Percentiles rank a stretch among this genome's conserved stretches.
Conservation (phyloP, 2,113 vertebrate species). For the Sarotherodon lohbergeri region DNA sequence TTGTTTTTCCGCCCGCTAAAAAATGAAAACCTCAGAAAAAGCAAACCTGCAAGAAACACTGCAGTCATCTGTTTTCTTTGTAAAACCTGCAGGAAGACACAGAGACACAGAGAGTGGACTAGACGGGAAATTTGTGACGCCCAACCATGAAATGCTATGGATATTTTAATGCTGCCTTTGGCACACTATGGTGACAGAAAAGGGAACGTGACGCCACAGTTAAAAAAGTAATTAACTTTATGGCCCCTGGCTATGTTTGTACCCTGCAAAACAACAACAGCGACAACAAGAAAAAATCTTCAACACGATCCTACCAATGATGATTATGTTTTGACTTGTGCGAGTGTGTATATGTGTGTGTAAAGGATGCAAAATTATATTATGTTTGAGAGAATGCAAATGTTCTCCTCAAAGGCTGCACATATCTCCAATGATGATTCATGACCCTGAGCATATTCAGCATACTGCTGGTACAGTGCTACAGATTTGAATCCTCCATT, state of each 20-base stretch:
- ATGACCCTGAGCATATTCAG: background rate
- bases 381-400: background rate
- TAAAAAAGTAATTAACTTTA: conserved; percentile 56
- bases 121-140: background rate
- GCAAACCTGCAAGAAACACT: conserved; percentile 22
- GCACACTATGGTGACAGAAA: conserved; percentile 4
- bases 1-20: background rate
- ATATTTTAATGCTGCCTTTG: background rate
- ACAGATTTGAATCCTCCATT: background rate
- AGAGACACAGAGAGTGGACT: background rate
- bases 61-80: conserved; percentile 43
- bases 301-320: background rate
- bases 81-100: background rate
- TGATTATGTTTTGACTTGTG: background rate
- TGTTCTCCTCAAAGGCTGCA: background rate
- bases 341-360: background rate
- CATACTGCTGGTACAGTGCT: background rate
- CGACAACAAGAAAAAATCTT: conserved; percentile 11
- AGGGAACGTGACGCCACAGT: background rate
- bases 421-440: background rate
- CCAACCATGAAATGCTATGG: background rate
- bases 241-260: conserved; percentile 44
- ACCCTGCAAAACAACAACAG: background rate
- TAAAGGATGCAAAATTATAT: background rate
- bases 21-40: conserved; percentile 9